Conservation (phyloP, 2,113 vertebrate species). For the Butorides virescens region DNA sequence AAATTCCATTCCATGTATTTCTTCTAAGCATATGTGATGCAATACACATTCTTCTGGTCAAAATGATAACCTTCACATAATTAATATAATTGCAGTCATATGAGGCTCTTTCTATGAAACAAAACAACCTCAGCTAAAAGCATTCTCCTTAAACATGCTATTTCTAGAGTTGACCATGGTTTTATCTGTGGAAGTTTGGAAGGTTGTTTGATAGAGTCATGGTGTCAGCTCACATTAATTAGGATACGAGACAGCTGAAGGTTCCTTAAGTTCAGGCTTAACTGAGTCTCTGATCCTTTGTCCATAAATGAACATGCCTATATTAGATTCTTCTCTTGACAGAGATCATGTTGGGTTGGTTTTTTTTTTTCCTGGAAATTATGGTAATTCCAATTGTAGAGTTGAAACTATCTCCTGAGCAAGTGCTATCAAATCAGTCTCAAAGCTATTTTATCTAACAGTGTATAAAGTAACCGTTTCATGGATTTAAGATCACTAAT, state of each 20-base stretch:
- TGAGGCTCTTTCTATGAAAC: neutral
- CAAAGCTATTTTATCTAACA: neutral
- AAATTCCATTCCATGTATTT: neutral
- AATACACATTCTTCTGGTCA: neutral
- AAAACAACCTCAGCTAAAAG: neutral
- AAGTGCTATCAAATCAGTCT: neutral
- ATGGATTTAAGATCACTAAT: neutral
- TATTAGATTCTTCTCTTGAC: neutral
- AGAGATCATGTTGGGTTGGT: neutral
- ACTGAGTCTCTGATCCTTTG: neutral
- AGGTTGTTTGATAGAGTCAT: neutral
- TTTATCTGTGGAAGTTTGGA: neutral
- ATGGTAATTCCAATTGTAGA: neutral
- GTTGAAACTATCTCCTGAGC: neutral
- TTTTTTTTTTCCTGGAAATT: neutral
- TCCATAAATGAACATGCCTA: neutral
- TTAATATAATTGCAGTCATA: neutral
- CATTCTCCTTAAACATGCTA: neutral
- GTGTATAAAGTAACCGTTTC: neutral
- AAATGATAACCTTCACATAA: neutral
- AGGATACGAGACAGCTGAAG: neutral
- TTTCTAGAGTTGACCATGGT: neutral
- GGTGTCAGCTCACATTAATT: neutral
- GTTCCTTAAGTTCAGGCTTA: neutral
- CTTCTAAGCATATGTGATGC: neutral